Base-by-base conservation (phyloP, 2,888 invertebrate genomes). In the Platypus cylindrus region DNA sequence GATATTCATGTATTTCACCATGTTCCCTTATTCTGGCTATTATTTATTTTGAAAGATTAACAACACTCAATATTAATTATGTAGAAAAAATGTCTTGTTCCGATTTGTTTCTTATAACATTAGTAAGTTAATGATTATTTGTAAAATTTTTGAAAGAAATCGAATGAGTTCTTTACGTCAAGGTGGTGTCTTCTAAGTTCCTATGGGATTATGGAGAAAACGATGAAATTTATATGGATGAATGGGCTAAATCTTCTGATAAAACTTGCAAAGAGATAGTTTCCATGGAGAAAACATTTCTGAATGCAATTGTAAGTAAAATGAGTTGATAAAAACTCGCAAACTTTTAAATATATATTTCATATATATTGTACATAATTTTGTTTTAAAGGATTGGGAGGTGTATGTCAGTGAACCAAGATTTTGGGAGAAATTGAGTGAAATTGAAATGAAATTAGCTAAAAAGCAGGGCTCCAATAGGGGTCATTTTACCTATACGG, bases 121-220 rank as follows among this genome's bases (percentile, higher is more conserved):
- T 95, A 75, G 94, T 91, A 63, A 65, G 66, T 57, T 34, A 22
- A 35, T 23, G 20, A 9, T 20, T 20, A 20, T 7, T 20, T 7
- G 20, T 20, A 7, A 5, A 20, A 9, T 20, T 20, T 7, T 7
- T 20, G 9, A 20, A 9, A 9, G 20, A 7, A 20, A 20, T 9
- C 9, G 5, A 20, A 20, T 32, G 5, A 16, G 20, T 3, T 16
- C 18, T 17, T 34, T 29, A 17, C 9, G 5, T 15, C 34, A 58
- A 93, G 93, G 84, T 95, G 83, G 81, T 95, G 50, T 93, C 95
- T 34, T 91, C 89, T 52, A 97, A 97, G 67, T 94, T 89, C 63
- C 66, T 91, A 48, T 85, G 93, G 62, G 91, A 93, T 53, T 84
- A 87, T 52, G 91, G 90, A 24, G 86, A 87, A 55, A 82, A 85